Conservation (phyloP, 1,140 invertebrate genomes). For the Druon quercuslanigerum region DNA sequence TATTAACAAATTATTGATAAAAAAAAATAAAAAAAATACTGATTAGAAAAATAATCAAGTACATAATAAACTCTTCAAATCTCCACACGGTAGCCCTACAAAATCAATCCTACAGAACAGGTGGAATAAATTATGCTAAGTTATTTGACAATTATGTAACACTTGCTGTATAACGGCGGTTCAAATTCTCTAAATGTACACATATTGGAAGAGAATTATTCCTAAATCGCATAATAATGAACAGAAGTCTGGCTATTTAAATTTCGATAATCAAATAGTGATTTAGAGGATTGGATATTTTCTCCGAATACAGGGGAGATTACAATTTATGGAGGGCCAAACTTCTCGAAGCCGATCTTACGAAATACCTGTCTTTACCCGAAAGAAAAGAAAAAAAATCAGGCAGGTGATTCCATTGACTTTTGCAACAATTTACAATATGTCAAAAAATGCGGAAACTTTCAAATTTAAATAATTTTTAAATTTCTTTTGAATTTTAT, state of each 20-base stretch:
- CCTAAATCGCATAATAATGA: constrained; percentile 2
- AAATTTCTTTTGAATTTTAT: too few species aligned
- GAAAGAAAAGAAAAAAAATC: neutral
- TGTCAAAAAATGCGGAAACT: too few species aligned
- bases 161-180: neutral
- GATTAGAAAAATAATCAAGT: neutral
- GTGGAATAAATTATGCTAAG: neutral
- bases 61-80: neutral
- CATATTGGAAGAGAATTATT: neutral
- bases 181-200: neutral
- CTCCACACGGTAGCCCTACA: neutral
- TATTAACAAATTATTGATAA: too few species aligned
- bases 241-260: neutral
- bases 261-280: constrained; percentile 13
- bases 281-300: constrained; percentile 1
- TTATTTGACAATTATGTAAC: neutral
- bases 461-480: too few species aligned
- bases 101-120: neutral
- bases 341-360: neutral
- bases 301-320: neutral
- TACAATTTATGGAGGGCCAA: neutral
- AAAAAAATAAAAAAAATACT: too few species aligned
- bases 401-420: neutral
- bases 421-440: neutral
- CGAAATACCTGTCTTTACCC: neutral